These are phyloP conservation scores for Psilopogon haemacephalus DNA, from an alignment of 2,113 vertebrate species.

Conservation along the genomic window DNA sequence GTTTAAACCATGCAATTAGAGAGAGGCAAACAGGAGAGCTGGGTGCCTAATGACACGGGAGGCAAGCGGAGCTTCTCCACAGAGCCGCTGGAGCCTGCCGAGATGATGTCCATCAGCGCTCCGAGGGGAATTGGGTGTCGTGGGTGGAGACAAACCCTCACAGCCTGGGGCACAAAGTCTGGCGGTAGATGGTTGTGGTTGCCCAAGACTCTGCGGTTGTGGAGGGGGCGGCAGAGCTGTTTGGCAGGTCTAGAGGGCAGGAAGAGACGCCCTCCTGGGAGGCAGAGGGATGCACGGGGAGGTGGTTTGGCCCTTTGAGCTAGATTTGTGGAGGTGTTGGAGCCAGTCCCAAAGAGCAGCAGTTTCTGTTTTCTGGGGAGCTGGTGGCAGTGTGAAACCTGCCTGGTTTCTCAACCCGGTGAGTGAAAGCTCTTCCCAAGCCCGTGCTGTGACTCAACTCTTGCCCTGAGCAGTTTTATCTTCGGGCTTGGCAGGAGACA, in stretches of 20 bases:
- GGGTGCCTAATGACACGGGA: not conserved
- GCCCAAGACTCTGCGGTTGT: accelerated
- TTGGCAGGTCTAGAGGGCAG: accelerated
- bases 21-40: not conserved
- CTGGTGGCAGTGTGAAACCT: not conserved
- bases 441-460: not conserved
- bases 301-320: too few relatives aligned
- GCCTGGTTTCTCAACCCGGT: not conserved
- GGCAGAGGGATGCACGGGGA: too few relatives aligned
- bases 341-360: not conserved
- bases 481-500: not conserved
- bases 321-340: too few relatives aligned
- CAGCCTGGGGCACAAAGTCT: too few relatives aligned
- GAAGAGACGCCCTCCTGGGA: not conserved
- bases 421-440: not conserved
- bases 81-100: accelerated
- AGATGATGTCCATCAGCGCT: not conserved
- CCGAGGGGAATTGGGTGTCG: not conserved
- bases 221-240: not conserved
- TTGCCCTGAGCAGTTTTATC: not conserved
- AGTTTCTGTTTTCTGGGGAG: not conserved
- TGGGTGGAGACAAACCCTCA: accelerated
- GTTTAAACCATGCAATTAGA: slow-evolving; percentile 44
- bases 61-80: not conserved
- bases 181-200: accelerated